Base-by-base conservation (phyloP, 2,113 vertebrate genomes). In the Silurus asotus region DNA sequence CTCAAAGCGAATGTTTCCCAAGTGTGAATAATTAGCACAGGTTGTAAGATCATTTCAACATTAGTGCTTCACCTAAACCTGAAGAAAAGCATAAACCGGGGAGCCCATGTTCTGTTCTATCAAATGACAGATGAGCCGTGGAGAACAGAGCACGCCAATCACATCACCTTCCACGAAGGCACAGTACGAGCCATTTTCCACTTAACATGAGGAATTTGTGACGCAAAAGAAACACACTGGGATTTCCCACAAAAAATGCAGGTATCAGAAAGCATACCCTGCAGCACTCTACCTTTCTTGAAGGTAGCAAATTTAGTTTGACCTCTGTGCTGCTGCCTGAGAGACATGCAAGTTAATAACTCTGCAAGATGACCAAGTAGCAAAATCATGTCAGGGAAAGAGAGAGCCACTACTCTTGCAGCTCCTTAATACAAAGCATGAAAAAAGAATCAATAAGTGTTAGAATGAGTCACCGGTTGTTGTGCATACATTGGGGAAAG, bases 341-440 rank as follows among this genome's bases (percentile, higher is more conserved):
- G 90, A 91, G 86, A 93, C 89, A 88, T 88, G 78, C 67, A 88
- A 81, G 86, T 90, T 90, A 89, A 91, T 89, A 91, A 90, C 85
- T 86, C 89, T 74, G 80, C 65, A 65, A 83, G 85, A 89, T 69
- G 62, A 64, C 48, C 69, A 49, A 86, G 81, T 28, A 80, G 65
- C 58, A 89, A 14, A 55, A 13, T 61, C 53, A 76, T 48, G 37
- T 14, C 28, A 19, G 74, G 45, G 74, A 23, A 45, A n/a, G 49
- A 37, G 25, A 74, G 20, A 75, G 56, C 3, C 56, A 59, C 70
- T 84, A 83, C 53, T 83, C 56, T 70, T 51, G 25, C 10, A 77
- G 17, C n/a, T 37, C 49, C n/a, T 48, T 53, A 76, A 77, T 64
- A 23, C 72, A 53, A 77, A 72, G 45, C 49, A 19, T 49, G 10